Base-by-base conservation (phyloP, 35 echinoderm and acorn worm genomes). In the Acanthaster planci region DNA sequence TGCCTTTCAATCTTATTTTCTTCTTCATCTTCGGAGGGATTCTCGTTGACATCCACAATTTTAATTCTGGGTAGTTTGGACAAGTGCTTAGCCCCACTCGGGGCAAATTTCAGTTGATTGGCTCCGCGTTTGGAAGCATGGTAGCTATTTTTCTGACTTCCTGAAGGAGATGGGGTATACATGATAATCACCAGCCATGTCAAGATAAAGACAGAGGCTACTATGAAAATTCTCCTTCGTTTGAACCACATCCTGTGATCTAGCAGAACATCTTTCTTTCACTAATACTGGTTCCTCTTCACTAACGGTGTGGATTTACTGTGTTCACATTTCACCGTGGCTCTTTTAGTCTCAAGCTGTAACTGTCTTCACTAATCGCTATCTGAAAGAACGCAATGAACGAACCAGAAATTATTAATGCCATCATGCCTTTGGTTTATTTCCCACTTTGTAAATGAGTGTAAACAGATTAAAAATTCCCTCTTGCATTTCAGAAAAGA, bases 141-240 rank as follows among this genome's bases (percentile, higher is more conserved):
- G 39, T 76, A 15, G 68, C 44, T 56, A 16, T 56, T 78, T 52
- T 22, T 22, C 67, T 35, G 27, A 8, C 72, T 51, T 17, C 18
- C 67, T 23, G 78, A 82, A 36, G 78, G 87, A 7, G 87, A 42
- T 50, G 87, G 87, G 23, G 76, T 50, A 19, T 81, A 40, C 3
- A 89, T 16, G 29, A 89, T 80, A 5, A 89, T 75, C 54, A 58
- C 38, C 37, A 89, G 21, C 87, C 87, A 89, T 53, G 81, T 32
- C n/a, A 80, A 26, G 30, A 82, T 59, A 39, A 81, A 60, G 15
- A 76, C 12, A 9, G 23, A 44, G 51, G 78, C 38, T 42, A 82
- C 3, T 0, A 82, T 26, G 12, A 89, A 23, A 1, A 89, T 37
- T 60, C 87, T 67, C 51, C 78, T 81, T 21, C 79, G 37, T 67